A percentile compares a stretch with the other conserved stretches of the same genome.
phyloP scores from a whole-genome alignment of 2,113 vertebrate species.

The Chloropsis cyanopogon region DNA sequence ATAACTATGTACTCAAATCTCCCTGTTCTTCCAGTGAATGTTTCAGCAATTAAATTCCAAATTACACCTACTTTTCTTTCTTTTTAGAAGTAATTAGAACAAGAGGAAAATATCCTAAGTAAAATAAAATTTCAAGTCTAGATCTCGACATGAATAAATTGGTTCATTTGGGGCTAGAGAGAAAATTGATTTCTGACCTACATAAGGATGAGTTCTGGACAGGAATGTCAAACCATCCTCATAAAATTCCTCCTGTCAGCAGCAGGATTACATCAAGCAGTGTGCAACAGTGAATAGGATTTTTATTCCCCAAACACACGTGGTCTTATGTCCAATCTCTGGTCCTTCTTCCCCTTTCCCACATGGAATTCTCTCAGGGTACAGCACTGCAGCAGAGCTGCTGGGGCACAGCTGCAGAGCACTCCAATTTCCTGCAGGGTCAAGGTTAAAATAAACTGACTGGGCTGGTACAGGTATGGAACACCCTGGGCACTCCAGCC shows the following conservation, averaged over 20 bases:
- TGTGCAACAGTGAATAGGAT: accelerated
- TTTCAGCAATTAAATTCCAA: background rate
- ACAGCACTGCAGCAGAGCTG: background rate
- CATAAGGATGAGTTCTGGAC: background rate
- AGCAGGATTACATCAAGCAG: background rate
- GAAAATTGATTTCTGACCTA: background rate
- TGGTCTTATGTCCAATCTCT: background rate
- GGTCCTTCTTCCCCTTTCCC: background rate
- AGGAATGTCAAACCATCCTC: background rate
- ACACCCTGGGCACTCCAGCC: background rate
- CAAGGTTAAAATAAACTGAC: background rate
- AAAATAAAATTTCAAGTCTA: background rate
- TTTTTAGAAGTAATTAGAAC: background rate
- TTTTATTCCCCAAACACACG: background rate
- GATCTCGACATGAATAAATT: background rate
- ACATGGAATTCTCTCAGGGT: background rate
- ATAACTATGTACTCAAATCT: background rate
- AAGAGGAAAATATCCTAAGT: background rate
- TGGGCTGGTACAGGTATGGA: accelerated
- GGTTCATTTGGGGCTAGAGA: background rate
- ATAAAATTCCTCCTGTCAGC: background rate
- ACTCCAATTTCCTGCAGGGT: background rate
- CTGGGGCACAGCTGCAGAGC: background rate
- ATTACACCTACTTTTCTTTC: background rate
- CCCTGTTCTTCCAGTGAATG: background rate